Evolutionary conservation across 2,888 invertebrate genomes (phyloP).

Genomic region (Heliconius aoede): DNA sequence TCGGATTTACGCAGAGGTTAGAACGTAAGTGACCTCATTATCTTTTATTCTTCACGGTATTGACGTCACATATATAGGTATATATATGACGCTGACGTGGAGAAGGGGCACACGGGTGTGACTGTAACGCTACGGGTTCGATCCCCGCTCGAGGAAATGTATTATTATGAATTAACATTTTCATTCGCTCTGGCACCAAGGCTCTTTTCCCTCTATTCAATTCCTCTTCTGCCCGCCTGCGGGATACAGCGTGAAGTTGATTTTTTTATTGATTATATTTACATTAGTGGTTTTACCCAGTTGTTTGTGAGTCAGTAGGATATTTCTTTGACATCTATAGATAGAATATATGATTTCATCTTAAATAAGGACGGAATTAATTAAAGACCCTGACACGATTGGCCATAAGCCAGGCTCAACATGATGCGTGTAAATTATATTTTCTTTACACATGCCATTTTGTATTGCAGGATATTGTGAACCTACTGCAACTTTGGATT

Average conservation of each 20-base stretch:
- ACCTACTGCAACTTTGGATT: conserved; percentile 23
- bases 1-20: conserved; percentile 39
- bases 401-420: conserved; percentile 54
- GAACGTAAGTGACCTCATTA: conserved; percentile 40
- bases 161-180: no score
- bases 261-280: neutral
- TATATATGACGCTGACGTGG: no score
- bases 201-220: no score
- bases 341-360: conserved; percentile 20
- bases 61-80: no score
- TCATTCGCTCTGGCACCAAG: no score
- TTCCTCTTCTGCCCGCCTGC: no score
- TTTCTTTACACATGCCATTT: conserved; percentile 39
- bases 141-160: no score
- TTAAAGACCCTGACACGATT: conserved; percentile 55
- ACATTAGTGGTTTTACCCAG: neutral
- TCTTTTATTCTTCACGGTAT: neutral
- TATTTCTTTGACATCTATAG: neutral
- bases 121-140: no score
- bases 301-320: conserved; percentile 5
- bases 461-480: conserved; percentile 19
- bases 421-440: conserved; percentile 47
- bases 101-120: no score
- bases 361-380: conserved; percentile 28
- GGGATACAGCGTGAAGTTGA: no score